phyloP scores from a whole-genome alignment of 2,888 invertebrate genomes.

The Autographa pulchrina region DNA sequence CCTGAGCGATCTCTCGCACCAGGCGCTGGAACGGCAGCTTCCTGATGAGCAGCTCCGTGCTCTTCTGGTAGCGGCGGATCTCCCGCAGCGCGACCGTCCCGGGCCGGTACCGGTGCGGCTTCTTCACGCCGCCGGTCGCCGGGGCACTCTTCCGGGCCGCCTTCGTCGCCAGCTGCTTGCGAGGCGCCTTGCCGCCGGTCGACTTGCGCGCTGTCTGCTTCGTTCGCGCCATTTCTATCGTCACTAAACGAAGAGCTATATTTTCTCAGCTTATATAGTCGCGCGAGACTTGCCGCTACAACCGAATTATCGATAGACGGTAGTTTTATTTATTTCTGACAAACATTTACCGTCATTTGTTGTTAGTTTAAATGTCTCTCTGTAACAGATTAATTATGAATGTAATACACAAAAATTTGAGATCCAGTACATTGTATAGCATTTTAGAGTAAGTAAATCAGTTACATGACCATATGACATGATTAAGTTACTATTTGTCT shows the following conservation, averaged over 20 bases:
- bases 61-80: constrained; percentile 93
- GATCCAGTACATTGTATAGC: no score
- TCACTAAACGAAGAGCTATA: background rate
- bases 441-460: no score
- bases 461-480: no score
- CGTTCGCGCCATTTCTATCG: constrained; percentile 90
- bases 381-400: no score
- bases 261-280: background rate
- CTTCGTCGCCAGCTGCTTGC: constrained; percentile 92
- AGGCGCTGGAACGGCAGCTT: constrained; percentile 93
- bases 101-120: constrained; percentile 92
- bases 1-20: constrained; percentile 93
- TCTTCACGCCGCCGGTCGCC: constrained; percentile 93
- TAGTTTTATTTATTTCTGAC: background rate
- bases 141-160: constrained; percentile 93
- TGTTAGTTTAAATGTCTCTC: no score
- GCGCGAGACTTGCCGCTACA: background rate
- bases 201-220: constrained; percentile 94
- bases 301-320: background rate
- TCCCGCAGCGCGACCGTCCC: constrained; percentile 92
- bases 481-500: no score
- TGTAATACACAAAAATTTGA: no score
- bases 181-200: constrained; percentile 93
- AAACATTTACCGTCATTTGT: background rate
- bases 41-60: constrained; percentile 92